phyloP scores from a whole-genome alignment of 2,888 invertebrate genomes.

The Kryphioiulus occultus region DNA sequence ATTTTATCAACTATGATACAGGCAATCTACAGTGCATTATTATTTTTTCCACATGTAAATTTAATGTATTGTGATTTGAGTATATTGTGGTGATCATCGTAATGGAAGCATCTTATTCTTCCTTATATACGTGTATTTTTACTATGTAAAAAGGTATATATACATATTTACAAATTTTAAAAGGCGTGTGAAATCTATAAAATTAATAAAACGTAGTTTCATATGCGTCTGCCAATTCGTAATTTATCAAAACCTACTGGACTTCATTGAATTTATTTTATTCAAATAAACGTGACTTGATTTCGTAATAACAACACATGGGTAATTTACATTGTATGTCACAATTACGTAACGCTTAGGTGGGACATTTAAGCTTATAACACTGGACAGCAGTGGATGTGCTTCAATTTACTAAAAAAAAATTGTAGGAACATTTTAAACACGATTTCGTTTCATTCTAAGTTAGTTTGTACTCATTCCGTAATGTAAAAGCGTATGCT shows the following conservation, averaged over 20 bases:
- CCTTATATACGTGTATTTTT: not conserved
- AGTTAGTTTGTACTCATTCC: too few species aligned
- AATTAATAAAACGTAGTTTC: constrained; percentile 14
- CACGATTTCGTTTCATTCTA: too few species aligned
- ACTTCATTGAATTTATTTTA: not conserved
- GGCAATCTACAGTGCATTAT: not conserved
- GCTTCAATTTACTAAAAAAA: too few species aligned
- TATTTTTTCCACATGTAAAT: not conserved
- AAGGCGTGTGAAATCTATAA: not conserved
- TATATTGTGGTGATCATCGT: not conserved
- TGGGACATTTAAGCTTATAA: too few species aligned
- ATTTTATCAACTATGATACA: not conserved
- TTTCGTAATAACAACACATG: not conserved
- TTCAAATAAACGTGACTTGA: not conserved
- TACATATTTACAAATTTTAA: not conserved
- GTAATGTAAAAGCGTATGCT: too few species aligned
- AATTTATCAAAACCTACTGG: not conserved
- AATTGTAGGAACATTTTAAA: too few species aligned
- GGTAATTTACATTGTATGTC: too few species aligned
- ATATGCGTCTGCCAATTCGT: not conserved
- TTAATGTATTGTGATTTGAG: not conserved
- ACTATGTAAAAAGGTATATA: not conserved
- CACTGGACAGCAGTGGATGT: too few species aligned
- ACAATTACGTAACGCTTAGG: too few species aligned
- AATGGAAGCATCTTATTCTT: not conserved